A percentile compares a stretch with the other conserved stretches of the same genome.
These are phyloP conservation scores for Zonitis immaculata DNA, from an alignment of 2,888 invertebrate genomes.

Conservation along the genomic window DNA sequence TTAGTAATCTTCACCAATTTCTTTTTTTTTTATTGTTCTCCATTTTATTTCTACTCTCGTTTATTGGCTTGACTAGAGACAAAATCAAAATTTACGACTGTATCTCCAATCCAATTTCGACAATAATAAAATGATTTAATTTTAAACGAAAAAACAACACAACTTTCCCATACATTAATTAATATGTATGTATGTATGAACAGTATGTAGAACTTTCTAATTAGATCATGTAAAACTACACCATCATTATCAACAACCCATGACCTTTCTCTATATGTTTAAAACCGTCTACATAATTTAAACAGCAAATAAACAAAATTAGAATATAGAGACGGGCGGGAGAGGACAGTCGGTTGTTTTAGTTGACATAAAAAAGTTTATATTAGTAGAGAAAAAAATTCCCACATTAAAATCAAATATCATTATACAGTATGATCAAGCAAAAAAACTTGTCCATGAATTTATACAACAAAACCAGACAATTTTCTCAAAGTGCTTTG, in stretches of 20 bases:
- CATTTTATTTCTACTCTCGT: no score
- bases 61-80: neutral
- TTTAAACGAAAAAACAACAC: neutral
- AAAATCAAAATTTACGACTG: neutral
- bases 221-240: neutral
- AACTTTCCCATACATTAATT: no score
- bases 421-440: neutral
- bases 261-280: neutral
- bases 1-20: neutral
- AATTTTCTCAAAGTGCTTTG: neutral
- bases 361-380: neutral
- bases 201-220: neutral
- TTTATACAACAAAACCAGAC: neutral
- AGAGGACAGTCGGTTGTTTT: neutral
- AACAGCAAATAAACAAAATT: neutral
- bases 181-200: no score
- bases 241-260: neutral
- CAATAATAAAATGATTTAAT: neutral
- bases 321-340: neutral
- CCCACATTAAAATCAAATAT: neutral
- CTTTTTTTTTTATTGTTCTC: no score
- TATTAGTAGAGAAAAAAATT: neutral
- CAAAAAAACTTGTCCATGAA: neutral
- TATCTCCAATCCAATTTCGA: neutral
- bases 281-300: neutral